Evolutionary conservation across 2,113 vertebrate species (phyloP).

Genomic region (Bombycilla garrulus): DNA sequence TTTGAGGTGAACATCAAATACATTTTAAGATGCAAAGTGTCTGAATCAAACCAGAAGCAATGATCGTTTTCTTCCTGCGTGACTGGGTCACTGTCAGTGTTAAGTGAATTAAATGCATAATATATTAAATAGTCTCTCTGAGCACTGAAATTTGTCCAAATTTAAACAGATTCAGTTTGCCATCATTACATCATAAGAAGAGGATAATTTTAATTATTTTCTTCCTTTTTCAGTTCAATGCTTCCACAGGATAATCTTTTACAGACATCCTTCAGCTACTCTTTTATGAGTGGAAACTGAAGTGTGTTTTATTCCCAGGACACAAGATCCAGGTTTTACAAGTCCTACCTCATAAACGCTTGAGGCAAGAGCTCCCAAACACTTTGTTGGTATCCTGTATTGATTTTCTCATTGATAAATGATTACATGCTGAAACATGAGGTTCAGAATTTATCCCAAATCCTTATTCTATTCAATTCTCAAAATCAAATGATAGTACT

Average conservation of each 20-base stretch:
- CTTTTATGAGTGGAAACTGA: background rate
- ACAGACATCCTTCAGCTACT: background rate
- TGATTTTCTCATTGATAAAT: background rate
- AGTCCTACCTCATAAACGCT: background rate
- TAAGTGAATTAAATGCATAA: conserved; percentile 37
- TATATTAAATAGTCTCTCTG: conserved; percentile 21
- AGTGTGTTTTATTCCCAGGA: background rate
- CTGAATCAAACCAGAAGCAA: conserved; percentile 10
- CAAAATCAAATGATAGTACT: background rate
- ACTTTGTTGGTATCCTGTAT: background rate
- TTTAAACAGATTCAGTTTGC: background rate
- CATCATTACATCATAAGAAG: background rate
- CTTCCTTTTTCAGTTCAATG: background rate
- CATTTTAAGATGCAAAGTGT: background rate
- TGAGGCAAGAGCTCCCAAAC: background rate
- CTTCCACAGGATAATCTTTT: background rate
- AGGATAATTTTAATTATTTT: background rate
- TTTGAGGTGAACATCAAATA: background rate
- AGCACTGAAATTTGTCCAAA: background rate
- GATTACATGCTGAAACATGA: background rate
- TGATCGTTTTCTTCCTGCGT: background rate
- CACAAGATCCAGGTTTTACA: background rate
- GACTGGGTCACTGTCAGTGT: background rate
- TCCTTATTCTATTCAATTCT: background rate
- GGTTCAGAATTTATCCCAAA: background rate